Evolutionary conservation across 2,888 invertebrate genomes (phyloP), one percentile per base, ranked within the genome.

Genomic region (Serripes groenlandicus): DNA sequence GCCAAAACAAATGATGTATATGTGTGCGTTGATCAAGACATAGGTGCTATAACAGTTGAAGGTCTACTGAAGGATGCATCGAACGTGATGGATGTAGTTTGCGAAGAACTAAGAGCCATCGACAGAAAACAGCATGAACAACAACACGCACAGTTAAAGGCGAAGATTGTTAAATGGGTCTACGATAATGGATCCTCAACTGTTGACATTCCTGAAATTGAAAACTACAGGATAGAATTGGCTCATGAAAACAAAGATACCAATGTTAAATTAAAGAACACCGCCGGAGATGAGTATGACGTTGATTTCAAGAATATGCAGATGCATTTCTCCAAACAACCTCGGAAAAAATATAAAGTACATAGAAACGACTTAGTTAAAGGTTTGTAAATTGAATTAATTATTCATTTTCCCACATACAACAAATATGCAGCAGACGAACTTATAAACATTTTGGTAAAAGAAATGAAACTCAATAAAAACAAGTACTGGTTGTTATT

Each of bases 281-380:
- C 3, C 7, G 26, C 4, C 1, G 58, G 58, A 15, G 23, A 23
- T 5, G 58, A 58, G 28, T 58, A 58, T 58, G 58, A 58, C 23
- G 30, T 58, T 3, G 58, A 58, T 26, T 58, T 58, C 4, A 58
- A 23, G 58, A 58, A 15, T 58, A 3, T 28, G 7, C 23, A 23
- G 3, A 58, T 58, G 58, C 58, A 58, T 26, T 58, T 58, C 58
- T 58, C n/a, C n/a, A n/a, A n/a, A n/a, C n/a, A n/a, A n/a, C n/a
- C n/a, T n/a, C n/a, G n/a, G n/a, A n/a, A n/a, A n/a, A n/a, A n/a
- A n/a, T n/a, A n/a, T n/a, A n/a, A n/a, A n/a, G n/a, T n/a, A n/a
- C n/a, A n/a, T n/a, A n/a, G n/a, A n/a, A n/a, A n/a, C n/a, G n/a
- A n/a, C n/a, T n/a, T n/a, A n/a, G n/a, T n/a, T n/a, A n/a, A n/a